phyloP scores from a whole-genome alignment of 2,797 vertebrate genomes.

The Nannoperca australis region DNA sequence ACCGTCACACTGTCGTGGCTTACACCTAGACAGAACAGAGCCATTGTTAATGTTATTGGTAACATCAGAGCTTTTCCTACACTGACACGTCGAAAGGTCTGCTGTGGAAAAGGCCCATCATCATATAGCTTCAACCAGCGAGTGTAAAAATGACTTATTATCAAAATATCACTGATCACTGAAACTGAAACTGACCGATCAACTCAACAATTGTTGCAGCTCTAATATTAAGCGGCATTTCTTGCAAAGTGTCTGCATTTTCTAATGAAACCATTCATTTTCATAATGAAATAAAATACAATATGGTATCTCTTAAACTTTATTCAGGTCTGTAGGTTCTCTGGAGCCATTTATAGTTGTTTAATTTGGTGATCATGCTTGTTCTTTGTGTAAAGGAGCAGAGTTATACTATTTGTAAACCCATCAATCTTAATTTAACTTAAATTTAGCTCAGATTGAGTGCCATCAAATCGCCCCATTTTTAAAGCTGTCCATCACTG shows the following conservation, averaged over 20 bases:
- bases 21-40: no score
- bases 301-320: neutral
- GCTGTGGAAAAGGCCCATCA: neutral
- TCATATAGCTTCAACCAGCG: neutral
- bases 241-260: neutral
- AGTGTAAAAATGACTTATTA: no score
- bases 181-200: neutral
- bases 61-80: neutral
- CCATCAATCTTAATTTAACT: conserved; percentile 2
- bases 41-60: no score
- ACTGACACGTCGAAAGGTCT: no score
- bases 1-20: no score
- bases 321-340: neutral
- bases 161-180: neutral
- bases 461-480: neutral
- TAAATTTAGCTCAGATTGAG: neutral
- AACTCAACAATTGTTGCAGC: neutral
- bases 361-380: neutral
- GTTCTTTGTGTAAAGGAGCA: neutral
- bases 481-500: conserved; percentile 26
- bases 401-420: neutral
- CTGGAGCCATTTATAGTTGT: neutral
- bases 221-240: no score
- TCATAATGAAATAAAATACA: neutral
- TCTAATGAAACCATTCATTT: neutral